phyloP scores from a whole-genome alignment of 2,888 invertebrate species.

The Idaea straminata region DNA sequence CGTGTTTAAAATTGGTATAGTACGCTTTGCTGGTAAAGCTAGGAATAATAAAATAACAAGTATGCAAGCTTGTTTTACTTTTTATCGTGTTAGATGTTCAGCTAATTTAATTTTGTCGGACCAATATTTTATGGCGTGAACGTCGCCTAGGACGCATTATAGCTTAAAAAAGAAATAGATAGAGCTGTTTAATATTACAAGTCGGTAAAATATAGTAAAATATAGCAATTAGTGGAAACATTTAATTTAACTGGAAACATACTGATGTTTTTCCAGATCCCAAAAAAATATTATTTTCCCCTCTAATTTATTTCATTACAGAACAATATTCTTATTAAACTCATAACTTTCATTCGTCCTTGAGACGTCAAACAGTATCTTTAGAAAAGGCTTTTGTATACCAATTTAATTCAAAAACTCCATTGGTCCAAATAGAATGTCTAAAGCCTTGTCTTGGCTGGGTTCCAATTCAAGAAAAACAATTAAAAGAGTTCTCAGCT shows the following conservation, averaged over 20 bases:
- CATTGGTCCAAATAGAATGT: constrained; percentile 24
- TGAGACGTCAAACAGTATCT: constrained; percentile 14
- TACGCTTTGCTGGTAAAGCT: no score
- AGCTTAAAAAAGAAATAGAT: no score
- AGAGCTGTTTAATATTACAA: no score
- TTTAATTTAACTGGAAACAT: neutral
- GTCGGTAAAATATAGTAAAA: no score
- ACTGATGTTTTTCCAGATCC: neutral
- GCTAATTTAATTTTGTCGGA: no score
- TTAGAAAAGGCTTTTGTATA: constrained; percentile 25
- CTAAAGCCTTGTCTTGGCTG: constrained; percentile 27
- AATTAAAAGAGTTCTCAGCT: constrained; percentile 26
- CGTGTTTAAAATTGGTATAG: neutral
- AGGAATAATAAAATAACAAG: no score
- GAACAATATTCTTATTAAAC: neutral
- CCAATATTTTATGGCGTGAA: no score
- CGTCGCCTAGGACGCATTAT: no score
- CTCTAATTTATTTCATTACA: neutral
- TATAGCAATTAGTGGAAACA: no score
- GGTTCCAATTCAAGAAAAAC: constrained; percentile 31
- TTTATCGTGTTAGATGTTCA: no score
- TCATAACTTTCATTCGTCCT: neutral
- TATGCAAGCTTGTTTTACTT: no score
- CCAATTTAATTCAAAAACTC: constrained; percentile 29
- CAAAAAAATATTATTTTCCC: neutral